These are phyloP conservation scores for Noctuana brunneofusca DNA, from an alignment of 2,888 invertebrate species.

Conservation along the genomic window DNA sequence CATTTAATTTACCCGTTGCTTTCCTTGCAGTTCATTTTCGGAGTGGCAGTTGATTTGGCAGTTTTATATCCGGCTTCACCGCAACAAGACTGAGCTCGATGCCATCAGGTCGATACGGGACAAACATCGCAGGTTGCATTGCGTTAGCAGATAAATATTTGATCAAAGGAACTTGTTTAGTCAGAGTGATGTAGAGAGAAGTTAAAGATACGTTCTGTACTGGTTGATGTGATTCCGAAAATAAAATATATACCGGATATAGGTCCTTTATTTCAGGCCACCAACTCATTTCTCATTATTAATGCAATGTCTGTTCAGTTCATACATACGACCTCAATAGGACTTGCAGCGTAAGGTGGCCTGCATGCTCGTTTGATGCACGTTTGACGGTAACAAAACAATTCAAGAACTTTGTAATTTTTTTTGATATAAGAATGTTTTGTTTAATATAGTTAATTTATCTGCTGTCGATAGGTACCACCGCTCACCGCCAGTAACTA, in stretches of 20 bases:
- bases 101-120: conserved; percentile 1
- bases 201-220: not conserved
- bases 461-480: too few species aligned
- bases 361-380: too few species aligned
- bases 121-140: not conserved
- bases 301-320: too few species aligned
- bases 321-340: too few species aligned
- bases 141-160: conserved; percentile 1
- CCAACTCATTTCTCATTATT: too few species aligned
- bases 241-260: not conserved
- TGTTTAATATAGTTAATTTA: too few species aligned
- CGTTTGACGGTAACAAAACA: too few species aligned
- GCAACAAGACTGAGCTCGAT: conserved; percentile 1
- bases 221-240: not conserved
- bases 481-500: too few species aligned
- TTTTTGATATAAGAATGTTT: too few species aligned
- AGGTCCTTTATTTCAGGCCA: too few species aligned
- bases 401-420: too few species aligned
- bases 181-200: not conserved
- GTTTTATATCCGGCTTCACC: conserved; percentile 5
- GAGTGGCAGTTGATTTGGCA: conserved; percentile 9
- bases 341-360: too few species aligned
- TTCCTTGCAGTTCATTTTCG: conserved; percentile 5
- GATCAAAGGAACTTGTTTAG: not conserved
- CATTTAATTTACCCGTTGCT: conserved; percentile 2